Base-by-base conservation (phyloP, 1,140 invertebrate species). In the Stegodyphus dumicola region DNA sequence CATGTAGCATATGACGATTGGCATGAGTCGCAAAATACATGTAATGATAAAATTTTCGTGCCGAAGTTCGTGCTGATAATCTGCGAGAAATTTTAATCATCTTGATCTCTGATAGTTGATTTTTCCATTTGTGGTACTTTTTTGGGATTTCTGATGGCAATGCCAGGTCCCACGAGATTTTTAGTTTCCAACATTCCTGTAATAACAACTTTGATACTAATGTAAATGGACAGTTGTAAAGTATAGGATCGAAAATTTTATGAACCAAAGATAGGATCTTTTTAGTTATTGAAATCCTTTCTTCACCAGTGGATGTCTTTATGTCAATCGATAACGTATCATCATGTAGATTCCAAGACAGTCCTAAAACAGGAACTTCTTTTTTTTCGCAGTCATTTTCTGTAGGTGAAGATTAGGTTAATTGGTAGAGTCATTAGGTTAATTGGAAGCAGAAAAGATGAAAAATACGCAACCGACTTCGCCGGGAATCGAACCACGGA, bases 171-270 rank as follows among this genome's bases (percentile, higher is more conserved):
- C 65, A 67, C 9, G 65, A 67, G 7, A 67, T 17, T 67, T 18
- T 1, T 7, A 11, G 18, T 65, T 53, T 70, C 85, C 77, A 86
- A 17, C 85, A 73, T 48, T 86, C 64, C 52, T 87, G 79, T 48
- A 87, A 56, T 5, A 87, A 6, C 5, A 79, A 17, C 56, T 77
- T 83, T 53, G 54, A 60, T 2, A 49, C 15, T 64, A 77, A 56
- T 17, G 60, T 83, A 6, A 84, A 18, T 33, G 87, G 67, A 73
- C 18, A 60, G 6, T n/a, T 66, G 17, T 74, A 71, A 53, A 73
- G 66, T 10, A 87, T 76, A 6, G 74, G 65, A 73, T 87, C 85
- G 75, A 83, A 87, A 11, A 87, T 33, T 69, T 60, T 52, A 65
- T 71, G 69, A 13, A 60, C 74, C 17, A 49, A 11, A n/a, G 70